A percentile compares a stretch with the other conserved stretches of the same genome.
These are phyloP conservation scores for Nansenia antarctica DNA, from an alignment of 2,113 vertebrate genomes.

Conservation along the genomic window DNA sequence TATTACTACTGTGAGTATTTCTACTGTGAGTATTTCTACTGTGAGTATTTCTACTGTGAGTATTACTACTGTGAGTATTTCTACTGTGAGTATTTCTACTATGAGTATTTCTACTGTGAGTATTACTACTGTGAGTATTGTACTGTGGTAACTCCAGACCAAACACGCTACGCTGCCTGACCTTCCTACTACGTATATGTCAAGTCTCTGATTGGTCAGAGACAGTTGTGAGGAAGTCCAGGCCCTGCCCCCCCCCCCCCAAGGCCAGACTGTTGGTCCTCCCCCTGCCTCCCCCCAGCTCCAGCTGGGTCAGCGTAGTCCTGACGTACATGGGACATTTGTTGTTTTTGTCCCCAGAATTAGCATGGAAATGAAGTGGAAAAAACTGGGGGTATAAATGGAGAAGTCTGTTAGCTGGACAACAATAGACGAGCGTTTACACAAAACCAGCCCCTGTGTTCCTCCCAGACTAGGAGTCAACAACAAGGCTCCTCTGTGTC, in stretches of 20 bases:
- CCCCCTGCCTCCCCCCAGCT: conserved; percentile 17
- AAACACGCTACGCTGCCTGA: conserved; percentile 34
- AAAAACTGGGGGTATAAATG: conserved; percentile 72
- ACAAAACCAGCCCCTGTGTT: conserved; percentile 58
- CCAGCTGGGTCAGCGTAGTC: conserved; percentile 70
- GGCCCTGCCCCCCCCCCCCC: conserved; percentile 2
- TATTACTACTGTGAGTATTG: too few relatives aligned
- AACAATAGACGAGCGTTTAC: conserved; percentile 68
- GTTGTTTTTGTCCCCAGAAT: conserved; percentile 54
- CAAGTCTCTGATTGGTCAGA: conserved; percentile 53
- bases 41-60: too few relatives aligned
- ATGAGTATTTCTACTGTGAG: too few relatives aligned
- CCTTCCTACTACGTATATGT: conserved; percentile 25
- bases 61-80: too few relatives aligned
- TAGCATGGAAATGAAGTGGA: conserved; percentile 72
- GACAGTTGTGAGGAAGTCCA: conserved; percentile 47
- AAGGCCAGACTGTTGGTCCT: conserved; percentile 2
- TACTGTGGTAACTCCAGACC: too few relatives aligned
- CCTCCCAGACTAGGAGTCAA: conserved; percentile 24
- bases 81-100: too few relatives aligned
- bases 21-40: too few relatives aligned
- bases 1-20: too few relatives aligned
- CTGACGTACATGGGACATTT: conserved; percentile 65
- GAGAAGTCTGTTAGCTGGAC: conserved; percentile 63
- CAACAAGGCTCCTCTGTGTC: conserved; percentile 74